Percentiles rank a stretch among this genome's conserved stretches.
phyloP scores from a whole-genome alignment of 2,888 invertebrate species.

The Onthophagus sagittarius region DNA sequence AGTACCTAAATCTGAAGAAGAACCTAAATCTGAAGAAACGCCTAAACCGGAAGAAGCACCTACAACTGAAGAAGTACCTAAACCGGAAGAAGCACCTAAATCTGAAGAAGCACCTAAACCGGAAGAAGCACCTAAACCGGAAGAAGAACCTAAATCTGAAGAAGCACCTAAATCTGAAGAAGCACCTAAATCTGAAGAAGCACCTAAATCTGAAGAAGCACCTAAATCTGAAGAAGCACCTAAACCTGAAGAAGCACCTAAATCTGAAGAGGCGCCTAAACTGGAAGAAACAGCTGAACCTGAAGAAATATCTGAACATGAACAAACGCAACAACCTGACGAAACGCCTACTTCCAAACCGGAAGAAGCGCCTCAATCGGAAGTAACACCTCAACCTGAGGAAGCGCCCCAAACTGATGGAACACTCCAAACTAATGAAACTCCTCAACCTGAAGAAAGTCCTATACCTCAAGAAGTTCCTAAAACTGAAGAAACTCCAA shows the following conservation, averaged over 20 bases:
- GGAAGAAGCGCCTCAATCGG: conserved; percentile 15
- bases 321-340: conserved; percentile 13
- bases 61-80: conserved; percentile 22
- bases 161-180: conserved; percentile 19
- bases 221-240: conserved; percentile 19
- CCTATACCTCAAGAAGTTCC: conserved; percentile 13
- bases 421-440: conserved; percentile 12
- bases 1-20: background rate
- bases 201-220: conserved; percentile 22
- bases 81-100: conserved; percentile 19
- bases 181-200: conserved; percentile 15
- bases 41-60: conserved; percentile 17
- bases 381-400: conserved; percentile 9
- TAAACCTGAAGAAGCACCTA: conserved; percentile 10
- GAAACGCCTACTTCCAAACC: conserved; percentile 9
- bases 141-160: conserved; percentile 13
- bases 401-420: conserved; percentile 16
- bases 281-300: conserved; percentile 18
- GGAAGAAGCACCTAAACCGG: conserved; percentile 17
- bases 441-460: conserved; percentile 22
- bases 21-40: conserved; percentile 3
- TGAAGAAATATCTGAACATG: conserved; percentile 7
- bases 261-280: conserved; percentile 14
- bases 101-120: conserved; percentile 16
- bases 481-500: conserved; percentile 17